Conservation (phyloP, 1,140 invertebrate genomes). For the Asbolus verrucosus region DNA sequence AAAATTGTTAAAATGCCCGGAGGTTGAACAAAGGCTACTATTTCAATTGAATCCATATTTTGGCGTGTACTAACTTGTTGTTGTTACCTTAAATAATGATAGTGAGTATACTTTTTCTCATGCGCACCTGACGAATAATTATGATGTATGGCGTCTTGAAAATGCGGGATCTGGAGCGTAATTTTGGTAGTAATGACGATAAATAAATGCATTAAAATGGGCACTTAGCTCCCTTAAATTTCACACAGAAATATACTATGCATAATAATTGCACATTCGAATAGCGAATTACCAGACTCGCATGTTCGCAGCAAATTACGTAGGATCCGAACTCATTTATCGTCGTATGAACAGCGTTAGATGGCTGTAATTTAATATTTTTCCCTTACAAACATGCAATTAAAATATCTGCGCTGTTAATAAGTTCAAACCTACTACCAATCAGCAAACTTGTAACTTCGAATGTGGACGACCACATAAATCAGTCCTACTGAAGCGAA, state of each 20-base stretch:
- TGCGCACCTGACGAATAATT: no score
- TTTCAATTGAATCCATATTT: constrained; percentile 13
- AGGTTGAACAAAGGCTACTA: constrained; percentile 24
- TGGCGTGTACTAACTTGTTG: constrained; percentile 5
- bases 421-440: constrained; percentile 43
- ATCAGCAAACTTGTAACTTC: constrained; percentile 18
- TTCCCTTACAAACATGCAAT: constrained; percentile 33
- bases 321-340: constrained; percentile 32
- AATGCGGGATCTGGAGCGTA: no score
- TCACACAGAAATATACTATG: constrained; percentile 22
- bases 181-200: constrained; percentile 3
- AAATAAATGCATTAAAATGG: constrained; percentile 25
- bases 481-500: constrained; percentile 7
- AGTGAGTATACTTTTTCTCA: constrained; percentile 23
- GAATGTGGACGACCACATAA: constrained; percentile 13
- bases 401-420: constrained; percentile 34
- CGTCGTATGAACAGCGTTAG: constrained; percentile 32
- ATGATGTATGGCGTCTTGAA: no score
- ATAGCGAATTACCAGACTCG: constrained; percentile 28
- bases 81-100: constrained; percentile 12
- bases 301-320: constrained; percentile 33
- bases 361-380: constrained; percentile 37
- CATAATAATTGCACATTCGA: constrained; percentile 27
- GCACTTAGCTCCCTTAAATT: constrained; percentile 1
- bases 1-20: constrained; percentile 14